These are phyloP conservation scores for Carassius carassius DNA, from an alignment of 2,113 vertebrate species.

Conservation along the genomic window DNA sequence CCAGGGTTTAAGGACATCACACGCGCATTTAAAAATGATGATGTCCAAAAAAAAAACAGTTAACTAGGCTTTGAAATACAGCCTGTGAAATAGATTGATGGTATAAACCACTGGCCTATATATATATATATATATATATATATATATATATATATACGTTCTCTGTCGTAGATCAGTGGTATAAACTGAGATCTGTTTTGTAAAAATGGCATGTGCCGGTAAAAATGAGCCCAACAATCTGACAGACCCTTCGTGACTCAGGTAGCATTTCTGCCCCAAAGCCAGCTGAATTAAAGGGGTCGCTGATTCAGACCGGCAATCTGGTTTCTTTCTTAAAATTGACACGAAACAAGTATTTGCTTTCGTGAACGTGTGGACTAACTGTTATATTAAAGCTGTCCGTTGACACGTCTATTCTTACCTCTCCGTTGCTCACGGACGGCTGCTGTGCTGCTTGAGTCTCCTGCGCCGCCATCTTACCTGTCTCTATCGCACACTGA, in stretches of 20 bases:
- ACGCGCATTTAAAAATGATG: neutral
- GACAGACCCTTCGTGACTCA: conserved; percentile 13
- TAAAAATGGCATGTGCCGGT: neutral
- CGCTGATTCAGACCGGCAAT: conserved; percentile 51
- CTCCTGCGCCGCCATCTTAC: conserved; percentile 83
- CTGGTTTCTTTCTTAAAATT: neutral
- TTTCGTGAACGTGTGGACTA: neutral
- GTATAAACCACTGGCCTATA: neutral
- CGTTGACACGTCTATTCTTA: conserved; percentile 63
- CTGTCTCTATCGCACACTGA: conserved; percentile 73
- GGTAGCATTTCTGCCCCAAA: conserved; percentile 5
- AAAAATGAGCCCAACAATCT: neutral
- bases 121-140: no score
- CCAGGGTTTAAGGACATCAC: neutral
- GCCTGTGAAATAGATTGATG: neutral
- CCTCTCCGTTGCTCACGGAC: conserved; percentile 78
- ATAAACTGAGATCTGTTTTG: neutral
- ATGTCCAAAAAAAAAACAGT: neutral
- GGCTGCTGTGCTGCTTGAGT: conserved; percentile 66
- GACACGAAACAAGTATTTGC: neutral
- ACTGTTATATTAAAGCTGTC: no score
- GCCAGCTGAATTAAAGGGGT: conserved; percentile 38
- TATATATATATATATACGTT: no score
- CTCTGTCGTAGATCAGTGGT: neutral
- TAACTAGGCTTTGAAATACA: neutral